Base-by-base conservation (phyloP, 2,797 vertebrate genomes). In the Malurus leucopterus region DNA sequence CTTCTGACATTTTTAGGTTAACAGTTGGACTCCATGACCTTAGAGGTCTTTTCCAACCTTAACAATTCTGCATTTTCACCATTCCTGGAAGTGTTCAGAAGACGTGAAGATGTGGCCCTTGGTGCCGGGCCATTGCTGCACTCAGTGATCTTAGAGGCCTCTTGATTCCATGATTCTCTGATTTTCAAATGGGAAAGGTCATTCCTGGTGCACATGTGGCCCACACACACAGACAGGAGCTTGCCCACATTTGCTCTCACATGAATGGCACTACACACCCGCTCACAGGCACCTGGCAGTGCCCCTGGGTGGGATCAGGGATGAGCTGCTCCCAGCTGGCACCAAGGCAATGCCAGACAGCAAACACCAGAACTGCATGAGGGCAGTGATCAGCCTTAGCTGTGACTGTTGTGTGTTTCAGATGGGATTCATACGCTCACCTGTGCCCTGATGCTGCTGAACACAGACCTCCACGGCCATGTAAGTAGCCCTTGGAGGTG, bases 371-470 rank as follows among this genome's bases (percentile, higher is more conserved):
- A 59, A 24, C 0, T 3, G 3, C 3, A 0, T 7, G 18, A 74
- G 50, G 21, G 50, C 38, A 44, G 9, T 49, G 17, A n/a, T 22
- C 30, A 87, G 63, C 54, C 70, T 5, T 9, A 62, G 30, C 13
- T 34, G 14, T 63, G 80, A 13, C 70, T 90, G 15, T 87, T 95
- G 63, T 96, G 69, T 96, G 83, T 92, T 97, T 86, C 96, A 99
- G 99, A 99, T 93, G 99, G 99, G 81, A 98, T 99, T 83, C 99
- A 99, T 89, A 99, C 99, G 0, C 97, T 99, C 87, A 99, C 99
- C 93, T 99, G 99, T 65, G 99, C 99, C 81, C 98, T 99, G 78
- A 99, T 99, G 99, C 98, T 99, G 95, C 98, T 99, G 51, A 99
- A 99, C 97, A 99, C 99, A 22, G 99, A 99, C 91, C 98, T 99